Percentiles rank a stretch among this genome's conserved stretches.
These are phyloP conservation scores for Danio kyathit DNA, from an alignment of 2,797 vertebrate species.

Conservation along the genomic window DNA sequence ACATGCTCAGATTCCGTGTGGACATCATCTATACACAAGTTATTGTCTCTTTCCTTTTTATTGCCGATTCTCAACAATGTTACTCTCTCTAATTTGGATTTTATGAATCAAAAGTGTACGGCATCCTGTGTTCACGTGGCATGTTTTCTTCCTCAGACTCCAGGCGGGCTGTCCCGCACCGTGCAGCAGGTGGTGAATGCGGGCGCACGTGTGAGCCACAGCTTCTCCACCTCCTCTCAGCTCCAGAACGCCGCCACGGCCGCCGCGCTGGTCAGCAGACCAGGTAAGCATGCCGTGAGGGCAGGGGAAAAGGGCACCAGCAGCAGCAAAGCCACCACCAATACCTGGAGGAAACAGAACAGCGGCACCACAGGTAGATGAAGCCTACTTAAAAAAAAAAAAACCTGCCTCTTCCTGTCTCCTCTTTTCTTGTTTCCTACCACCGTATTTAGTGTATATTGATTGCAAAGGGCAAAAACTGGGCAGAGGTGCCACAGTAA, in stretches of 20 bases:
- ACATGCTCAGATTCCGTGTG: no score
- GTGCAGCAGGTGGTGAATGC: constrained; percentile 74
- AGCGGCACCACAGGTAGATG: constrained; percentile 87
- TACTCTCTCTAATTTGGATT: no score
- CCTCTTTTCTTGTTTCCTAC: not conserved
- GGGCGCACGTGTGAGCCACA: constrained; percentile 84
- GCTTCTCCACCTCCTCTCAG: constrained; percentile 88
- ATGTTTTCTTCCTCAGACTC: constrained; percentile 69
- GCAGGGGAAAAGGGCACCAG: constrained; percentile 83
- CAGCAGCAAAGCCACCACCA: constrained; percentile 74
- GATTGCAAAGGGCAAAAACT: not conserved
- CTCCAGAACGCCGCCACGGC: constrained; percentile 86
- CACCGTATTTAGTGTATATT: not conserved
- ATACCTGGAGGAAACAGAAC: constrained; percentile 93
- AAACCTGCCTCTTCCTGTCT: not conserved
- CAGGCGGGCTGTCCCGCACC: constrained; percentile 87
- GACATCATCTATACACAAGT: no score
- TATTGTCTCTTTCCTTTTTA: no score
- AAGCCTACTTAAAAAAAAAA: constrained; percentile 13
- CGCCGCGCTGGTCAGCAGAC: constrained; percentile 85
- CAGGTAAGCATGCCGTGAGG: constrained; percentile 89
- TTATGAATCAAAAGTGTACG: no score
- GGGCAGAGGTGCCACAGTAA: not conserved
- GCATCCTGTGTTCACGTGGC: no score
- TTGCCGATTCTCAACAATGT: no score